Evolutionary conservation across 2,797 vertebrate species (phyloP).

Genomic region (Chromobotia macracanthus): DNA sequence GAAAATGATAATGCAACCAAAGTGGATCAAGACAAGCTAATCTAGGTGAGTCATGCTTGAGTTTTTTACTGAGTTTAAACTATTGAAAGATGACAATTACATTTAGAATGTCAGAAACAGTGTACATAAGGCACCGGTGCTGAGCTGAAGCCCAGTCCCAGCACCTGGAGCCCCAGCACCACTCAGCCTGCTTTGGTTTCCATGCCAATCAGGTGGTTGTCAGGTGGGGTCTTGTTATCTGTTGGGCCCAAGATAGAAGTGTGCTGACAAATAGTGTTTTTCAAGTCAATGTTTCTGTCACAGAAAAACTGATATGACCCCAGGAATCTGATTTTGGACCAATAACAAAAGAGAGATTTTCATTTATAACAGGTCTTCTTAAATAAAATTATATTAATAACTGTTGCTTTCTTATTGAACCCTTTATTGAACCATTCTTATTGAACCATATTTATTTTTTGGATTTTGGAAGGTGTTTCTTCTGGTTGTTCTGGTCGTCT

Average conservation of each 20-base stretch:
- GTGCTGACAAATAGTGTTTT: slow-evolving; percentile 14
- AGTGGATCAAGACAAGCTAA: slow-evolving; percentile 39
- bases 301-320: background rate
- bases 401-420: background rate
- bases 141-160: slow-evolving; percentile 10
- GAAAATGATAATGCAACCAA: slow-evolving; percentile 34
- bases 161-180: slow-evolving; percentile 42
- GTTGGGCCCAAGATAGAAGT: slow-evolving; percentile 8
- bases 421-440: no score
- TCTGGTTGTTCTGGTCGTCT: background rate
- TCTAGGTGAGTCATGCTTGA: slow-evolving; percentile 45
- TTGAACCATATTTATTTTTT: no score
- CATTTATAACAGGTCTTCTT: background rate
- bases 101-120: slow-evolving; percentile 19
- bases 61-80: slow-evolving; percentile 37
- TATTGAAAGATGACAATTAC: slow-evolving; percentile 44
- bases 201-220: slow-evolving; percentile 23
- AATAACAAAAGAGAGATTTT: background rate
- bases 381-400: background rate
- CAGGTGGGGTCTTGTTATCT: slow-evolving; percentile 29
- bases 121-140: slow-evolving; percentile 6
- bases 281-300: slow-evolving; percentile 1
- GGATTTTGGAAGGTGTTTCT: no score
- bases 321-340: background rate
- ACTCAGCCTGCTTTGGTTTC: slow-evolving; percentile 32